phyloP scores from a whole-genome alignment of 2,797 vertebrate genomes.

The Lindbergichthys nudifrons region DNA sequence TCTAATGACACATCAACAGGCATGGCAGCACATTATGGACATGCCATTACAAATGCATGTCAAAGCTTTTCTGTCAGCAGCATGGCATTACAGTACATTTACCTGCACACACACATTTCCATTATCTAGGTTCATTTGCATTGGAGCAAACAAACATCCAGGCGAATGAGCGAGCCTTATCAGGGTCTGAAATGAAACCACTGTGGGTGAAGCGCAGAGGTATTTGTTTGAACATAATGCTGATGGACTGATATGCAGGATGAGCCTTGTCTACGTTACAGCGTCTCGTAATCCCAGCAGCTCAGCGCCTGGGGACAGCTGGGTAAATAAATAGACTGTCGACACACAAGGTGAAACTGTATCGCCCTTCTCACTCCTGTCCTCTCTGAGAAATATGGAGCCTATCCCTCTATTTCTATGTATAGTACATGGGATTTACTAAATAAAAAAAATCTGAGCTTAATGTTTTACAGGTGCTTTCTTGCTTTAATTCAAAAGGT shows the following conservation, averaged over 20 bases:
- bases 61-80: conserved; percentile 21
- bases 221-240: conserved; percentile 65
- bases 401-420: not conserved
- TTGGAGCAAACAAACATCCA: conserved; percentile 51
- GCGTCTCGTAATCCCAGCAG: conserved; percentile 58
- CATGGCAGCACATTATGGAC: conserved; percentile 50
- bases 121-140: conserved; percentile 39
- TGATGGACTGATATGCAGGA: conserved; percentile 61
- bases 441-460: not conserved
- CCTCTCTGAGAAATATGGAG: not conserved
- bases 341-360: conserved; percentile 27
- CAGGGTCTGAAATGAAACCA: conserved; percentile 41
- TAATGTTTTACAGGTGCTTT: not conserved
- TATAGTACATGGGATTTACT: not conserved
- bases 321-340: conserved; percentile 42
- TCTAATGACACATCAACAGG: conserved; percentile 56
- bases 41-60: conserved; percentile 45
- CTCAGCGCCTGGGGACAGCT: conserved; percentile 42
- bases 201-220: conserved; percentile 29
- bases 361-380: not conserved
- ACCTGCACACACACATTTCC: conserved; percentile 18
- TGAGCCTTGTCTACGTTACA: conserved; percentile 46
- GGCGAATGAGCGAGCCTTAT: conserved; percentile 58
- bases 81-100: not conserved
- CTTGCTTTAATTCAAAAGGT: not conserved